A percentile compares a stretch with the other conserved stretches of the same genome.
phyloP scores from a whole-genome alignment of 2,797 vertebrate genomes.

The Chelon auratus region DNA sequence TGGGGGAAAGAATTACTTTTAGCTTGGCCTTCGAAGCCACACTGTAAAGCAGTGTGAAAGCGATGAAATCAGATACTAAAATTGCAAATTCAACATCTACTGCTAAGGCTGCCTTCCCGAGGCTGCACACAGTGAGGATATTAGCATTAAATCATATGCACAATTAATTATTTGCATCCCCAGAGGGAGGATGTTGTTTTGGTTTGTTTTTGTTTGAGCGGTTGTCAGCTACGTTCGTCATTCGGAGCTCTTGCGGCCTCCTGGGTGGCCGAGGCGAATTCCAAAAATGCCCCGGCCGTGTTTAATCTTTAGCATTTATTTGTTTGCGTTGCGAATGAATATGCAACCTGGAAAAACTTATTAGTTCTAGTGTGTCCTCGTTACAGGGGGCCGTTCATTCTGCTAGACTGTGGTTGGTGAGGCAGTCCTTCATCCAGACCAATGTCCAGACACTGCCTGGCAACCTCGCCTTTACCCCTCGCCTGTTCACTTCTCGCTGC shows the following conservation, averaged over 20 bases:
- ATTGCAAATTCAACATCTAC: constrained; percentile 53
- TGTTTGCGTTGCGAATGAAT: constrained; percentile 84
- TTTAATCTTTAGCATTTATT: constrained; percentile 84
- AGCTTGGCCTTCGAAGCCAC: constrained; percentile 61
- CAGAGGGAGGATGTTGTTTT: constrained; percentile 51
- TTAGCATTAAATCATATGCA: constrained; percentile 28
- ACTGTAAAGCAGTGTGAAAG: constrained; percentile 72
- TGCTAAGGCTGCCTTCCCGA: not conserved
- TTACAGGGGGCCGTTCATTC: constrained; percentile 83
- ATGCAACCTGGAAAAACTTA: constrained; percentile 81
- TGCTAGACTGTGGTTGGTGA: constrained; percentile 81
- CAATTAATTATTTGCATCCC: constrained; percentile 64
- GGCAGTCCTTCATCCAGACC: constrained; percentile 59
- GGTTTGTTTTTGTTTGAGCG: constrained; percentile 72
- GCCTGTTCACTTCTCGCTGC: constrained; percentile 53
- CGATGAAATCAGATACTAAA: constrained; percentile 71
- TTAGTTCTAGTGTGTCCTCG: constrained; percentile 73
- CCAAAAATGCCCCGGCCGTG: constrained; percentile 79
- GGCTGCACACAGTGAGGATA: constrained; percentile 36
- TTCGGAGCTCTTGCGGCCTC: constrained; percentile 52
- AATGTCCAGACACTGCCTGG: constrained; percentile 73
- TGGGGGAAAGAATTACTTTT: constrained; percentile 77
- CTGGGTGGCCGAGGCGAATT: constrained; percentile 77
- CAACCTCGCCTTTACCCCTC: constrained; percentile 49
- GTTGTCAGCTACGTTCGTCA: constrained; percentile 67